These are phyloP conservation scores for Trematomus bernacchii DNA, from an alignment of 2,797 vertebrate species.

Conservation along the genomic window DNA sequence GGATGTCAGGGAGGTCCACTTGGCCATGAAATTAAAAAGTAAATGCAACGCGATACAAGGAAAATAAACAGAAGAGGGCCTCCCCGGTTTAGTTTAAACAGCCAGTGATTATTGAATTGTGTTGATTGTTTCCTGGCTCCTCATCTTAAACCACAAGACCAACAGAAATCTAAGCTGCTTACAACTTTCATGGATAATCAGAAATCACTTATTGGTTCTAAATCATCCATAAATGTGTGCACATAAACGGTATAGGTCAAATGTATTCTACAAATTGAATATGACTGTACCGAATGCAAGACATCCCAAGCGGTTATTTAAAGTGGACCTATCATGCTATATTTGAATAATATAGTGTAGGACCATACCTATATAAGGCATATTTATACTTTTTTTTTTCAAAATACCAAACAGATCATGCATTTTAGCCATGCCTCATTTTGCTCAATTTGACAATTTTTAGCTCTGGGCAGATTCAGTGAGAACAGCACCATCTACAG, in stretches of 20 bases:
- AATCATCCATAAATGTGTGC: background rate
- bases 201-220: background rate
- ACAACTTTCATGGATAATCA: background rate
- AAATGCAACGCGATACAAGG: conserved; percentile 75
- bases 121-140: conserved; percentile 76
- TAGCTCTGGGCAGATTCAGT: too few species aligned
- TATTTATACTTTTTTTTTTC: too few species aligned
- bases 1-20: conserved; percentile 79
- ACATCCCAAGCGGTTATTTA: too few species aligned
- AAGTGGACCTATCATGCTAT: too few species aligned
- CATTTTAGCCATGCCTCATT: too few species aligned
- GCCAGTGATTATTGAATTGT: conserved; percentile 74
- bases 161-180: conserved; percentile 9
- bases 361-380: too few species aligned
- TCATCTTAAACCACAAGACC: conserved; percentile 37
- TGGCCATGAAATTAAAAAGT: conserved; percentile 81
- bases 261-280: background rate
- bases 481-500: too few species aligned
- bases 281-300: too few species aligned
- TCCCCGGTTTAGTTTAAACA: conserved; percentile 67
- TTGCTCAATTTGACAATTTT: too few species aligned
- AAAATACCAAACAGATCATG: too few species aligned
- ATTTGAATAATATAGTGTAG: too few species aligned
- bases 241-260: too few species aligned
- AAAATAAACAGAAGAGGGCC: conserved; percentile 77